Percentiles rank a stretch among this genome's conserved stretches.
These are phyloP conservation scores for Scylla paramamosain DNA, from an alignment of 1,140 invertebrate species.

Conservation along the genomic window DNA sequence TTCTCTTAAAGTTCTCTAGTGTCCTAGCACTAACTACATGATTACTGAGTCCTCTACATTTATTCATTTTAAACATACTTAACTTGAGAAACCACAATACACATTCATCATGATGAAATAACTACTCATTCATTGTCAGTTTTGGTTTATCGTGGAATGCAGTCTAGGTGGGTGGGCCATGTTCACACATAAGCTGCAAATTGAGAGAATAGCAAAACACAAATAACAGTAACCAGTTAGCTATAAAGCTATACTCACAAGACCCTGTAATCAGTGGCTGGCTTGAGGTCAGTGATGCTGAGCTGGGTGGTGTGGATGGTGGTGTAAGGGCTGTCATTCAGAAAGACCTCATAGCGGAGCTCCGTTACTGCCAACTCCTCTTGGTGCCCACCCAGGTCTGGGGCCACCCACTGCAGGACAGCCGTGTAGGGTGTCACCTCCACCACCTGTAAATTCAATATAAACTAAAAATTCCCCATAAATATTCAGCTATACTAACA, in stretches of 20 bases:
- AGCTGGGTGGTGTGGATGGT: constrained; percentile 60
- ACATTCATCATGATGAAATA: no score
- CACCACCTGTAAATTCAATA: constrained; percentile 58
- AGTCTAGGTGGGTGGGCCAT: no score
- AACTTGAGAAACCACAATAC: no score
- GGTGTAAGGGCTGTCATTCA: constrained; percentile 66
- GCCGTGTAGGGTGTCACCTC: constrained; percentile 71
- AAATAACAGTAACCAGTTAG: no score
- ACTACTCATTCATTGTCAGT: no score
- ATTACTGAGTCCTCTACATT: no score
- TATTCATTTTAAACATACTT: no score
- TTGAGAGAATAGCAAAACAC: constrained; percentile 66
- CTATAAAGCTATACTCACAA: constrained; percentile 64
- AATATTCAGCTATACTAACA: background rate
- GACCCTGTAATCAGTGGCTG: constrained; percentile 75
- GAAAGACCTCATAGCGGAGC: constrained; percentile 75
- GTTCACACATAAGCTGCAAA: background rate
- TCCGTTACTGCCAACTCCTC: constrained; percentile 52
- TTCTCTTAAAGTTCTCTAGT: no score
- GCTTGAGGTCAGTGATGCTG: constrained; percentile 71
- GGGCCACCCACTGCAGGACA: constrained; percentile 72
- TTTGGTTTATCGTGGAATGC: no score
- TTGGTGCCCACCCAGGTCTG: constrained; percentile 60
- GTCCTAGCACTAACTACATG: no score
- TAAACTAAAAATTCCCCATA: background rate